Base-by-base conservation (phyloP, 2,113 vertebrate genomes). In the Corythaixoides concolor region DNA sequence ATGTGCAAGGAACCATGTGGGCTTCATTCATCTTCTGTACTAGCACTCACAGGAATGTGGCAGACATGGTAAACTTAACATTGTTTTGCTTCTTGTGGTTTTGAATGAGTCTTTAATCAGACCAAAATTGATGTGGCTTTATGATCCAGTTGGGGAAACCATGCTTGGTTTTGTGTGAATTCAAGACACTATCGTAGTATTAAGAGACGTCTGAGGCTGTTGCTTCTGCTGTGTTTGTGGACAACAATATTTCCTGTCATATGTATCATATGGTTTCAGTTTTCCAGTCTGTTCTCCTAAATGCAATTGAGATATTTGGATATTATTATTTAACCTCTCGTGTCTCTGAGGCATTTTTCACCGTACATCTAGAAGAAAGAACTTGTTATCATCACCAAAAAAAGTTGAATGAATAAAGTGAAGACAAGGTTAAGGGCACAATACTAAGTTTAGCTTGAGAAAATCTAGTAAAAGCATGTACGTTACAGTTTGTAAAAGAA, bases 41-140 rank as follows among this genome's bases (percentile, higher is more conserved):
- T 91, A 87, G 87, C 81, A 66, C 78, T 95, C 59, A 26, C 32
- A 95, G 87, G 93, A 95, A 96, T 96, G 94, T 88, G 88, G 95
- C 94, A 91, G 69, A 74, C 87, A 55, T 89, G 95, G 96, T 95
- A 95, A 95, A 95, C 78, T 93, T 81, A 85, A 67, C 72, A 74
- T 96, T 94, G 81, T 96, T 96, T 95, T 97, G 60, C 85, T 95
- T 94, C 79, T 96, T 96, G 96, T 94, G 96, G 97, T 95, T 96
- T 96, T 91, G 78, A 96, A 72, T 62, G 88, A 95, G 85, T 81
- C 96, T 97, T 97, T 97, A 97, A 97, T 97, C 96, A 96, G 85
- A 92, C 85, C 91, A 95, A 97, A 97, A 97, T 84, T 96, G 88
- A 88, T 96, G 94, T 95, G 96, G 91, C 78, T 97, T 96, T 97